phyloP scores from a whole-genome alignment of 2,113 vertebrate species.

The Brachypodius melanocephalos region DNA sequence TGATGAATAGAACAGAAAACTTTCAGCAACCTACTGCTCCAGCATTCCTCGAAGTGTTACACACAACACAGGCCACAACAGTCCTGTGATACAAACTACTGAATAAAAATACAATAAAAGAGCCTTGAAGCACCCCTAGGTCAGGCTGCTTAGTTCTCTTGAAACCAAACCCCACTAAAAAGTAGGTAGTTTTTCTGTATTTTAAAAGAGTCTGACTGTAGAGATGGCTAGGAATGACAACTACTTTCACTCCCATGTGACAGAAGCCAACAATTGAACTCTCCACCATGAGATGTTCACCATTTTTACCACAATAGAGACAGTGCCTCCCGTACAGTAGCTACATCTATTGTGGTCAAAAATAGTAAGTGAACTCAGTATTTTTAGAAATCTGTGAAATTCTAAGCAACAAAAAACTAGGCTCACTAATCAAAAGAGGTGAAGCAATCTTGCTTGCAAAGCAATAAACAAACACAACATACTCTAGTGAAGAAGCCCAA shows the following conservation, averaged over 20 bases:
- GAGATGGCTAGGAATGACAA: background rate
- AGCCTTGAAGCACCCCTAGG: background rate
- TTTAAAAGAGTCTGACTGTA: background rate
- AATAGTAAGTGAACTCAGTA: background rate
- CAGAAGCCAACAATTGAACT: background rate
- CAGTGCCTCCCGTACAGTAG: background rate
- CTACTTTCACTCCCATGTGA: background rate
- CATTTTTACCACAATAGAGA: background rate
- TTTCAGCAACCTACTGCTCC: background rate
- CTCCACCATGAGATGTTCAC: background rate
- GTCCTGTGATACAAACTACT: background rate
- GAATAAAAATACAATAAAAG: background rate
- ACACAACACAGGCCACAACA: background rate
- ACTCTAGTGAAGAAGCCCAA: background rate
- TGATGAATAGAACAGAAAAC: background rate
- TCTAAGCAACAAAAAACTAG: background rate
- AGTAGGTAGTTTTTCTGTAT: background rate
- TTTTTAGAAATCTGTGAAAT: background rate
- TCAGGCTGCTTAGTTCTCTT: background rate
- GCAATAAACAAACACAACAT: background rate
- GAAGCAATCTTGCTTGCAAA: background rate
- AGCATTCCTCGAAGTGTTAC: background rate
- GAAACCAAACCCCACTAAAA: background rate
- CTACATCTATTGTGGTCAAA: background rate
- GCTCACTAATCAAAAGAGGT: background rate